These are phyloP conservation scores for Contarinia nasturtii DNA, from an alignment of 1,140 invertebrate species.

Conservation along the genomic window DNA sequence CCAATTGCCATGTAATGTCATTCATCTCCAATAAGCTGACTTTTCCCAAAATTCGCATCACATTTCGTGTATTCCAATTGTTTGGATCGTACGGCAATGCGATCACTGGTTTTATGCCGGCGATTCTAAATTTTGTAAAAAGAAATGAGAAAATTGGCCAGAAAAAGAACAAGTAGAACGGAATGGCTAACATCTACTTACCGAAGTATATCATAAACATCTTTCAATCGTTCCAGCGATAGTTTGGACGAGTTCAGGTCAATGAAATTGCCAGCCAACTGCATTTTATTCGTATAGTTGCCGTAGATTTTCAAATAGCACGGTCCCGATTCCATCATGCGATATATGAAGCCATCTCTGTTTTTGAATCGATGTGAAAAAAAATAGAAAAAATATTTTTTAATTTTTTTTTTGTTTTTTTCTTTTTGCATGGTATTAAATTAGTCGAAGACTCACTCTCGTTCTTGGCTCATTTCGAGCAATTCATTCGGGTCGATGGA, in stretches of 20 bases:
- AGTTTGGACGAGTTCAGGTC: too few relatives aligned
- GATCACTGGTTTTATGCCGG: constrained; percentile 22
- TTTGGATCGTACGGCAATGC: constrained; percentile 18
- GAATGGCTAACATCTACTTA: neutral
- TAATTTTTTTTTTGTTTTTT: constrained; percentile 1
- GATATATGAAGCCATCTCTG: constrained; percentile 12
- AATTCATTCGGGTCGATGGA: constrained; percentile 16
- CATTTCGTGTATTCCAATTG: constrained; percentile 20
- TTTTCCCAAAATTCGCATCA: constrained; percentile 18
- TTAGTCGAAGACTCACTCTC: constrained; percentile 4
- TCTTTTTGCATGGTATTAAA: too few relatives aligned
- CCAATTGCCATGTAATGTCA: constrained; percentile 20
- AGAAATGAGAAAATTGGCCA: too few relatives aligned
- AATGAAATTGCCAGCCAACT: too few relatives aligned
- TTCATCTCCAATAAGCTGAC: constrained; percentile 19
- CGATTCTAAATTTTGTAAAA: constrained; percentile 4
- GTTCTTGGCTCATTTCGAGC: constrained; percentile 16
- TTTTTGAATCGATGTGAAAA: too few relatives aligned
- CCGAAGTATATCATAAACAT: neutral
- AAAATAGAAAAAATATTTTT: too few relatives aligned
- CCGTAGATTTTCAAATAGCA: constrained; percentile 13
- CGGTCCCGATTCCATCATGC: constrained; percentile 20
- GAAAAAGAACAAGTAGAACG: neutral
- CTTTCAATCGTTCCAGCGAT: neutral
- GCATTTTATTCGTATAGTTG: constrained; percentile 11